Evolutionary conservation across 2,797 vertebrate genomes (phyloP).

Genomic region (Ispidina picta): DNA sequence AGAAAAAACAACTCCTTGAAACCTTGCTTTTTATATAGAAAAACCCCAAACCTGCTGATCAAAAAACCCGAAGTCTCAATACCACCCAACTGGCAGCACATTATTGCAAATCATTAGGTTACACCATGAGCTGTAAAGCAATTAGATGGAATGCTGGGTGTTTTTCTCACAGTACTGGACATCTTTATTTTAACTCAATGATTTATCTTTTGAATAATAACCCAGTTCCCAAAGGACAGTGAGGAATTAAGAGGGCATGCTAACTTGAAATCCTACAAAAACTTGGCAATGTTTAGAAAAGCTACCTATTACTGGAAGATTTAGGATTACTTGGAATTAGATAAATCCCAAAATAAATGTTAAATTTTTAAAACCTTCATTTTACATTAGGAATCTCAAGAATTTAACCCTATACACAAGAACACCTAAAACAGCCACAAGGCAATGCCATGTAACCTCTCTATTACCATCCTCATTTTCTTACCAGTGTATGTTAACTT

Average conservation of each 20-base stretch:
- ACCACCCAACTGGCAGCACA: not conserved
- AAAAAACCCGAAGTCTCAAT: not conserved
- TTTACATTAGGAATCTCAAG: not conserved
- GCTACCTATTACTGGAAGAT: not conserved
- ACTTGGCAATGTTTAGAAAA: not conserved
- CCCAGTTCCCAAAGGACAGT: not conserved
- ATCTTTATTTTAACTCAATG: not conserved
- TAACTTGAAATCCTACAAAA: not conserved
- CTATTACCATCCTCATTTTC: not conserved
- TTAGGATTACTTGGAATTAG: not conserved
- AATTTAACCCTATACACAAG: not conserved
- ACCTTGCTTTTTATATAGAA: not conserved
- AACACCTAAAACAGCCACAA: not conserved
- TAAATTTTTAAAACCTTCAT: not conserved
- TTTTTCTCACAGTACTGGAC: not conserved
- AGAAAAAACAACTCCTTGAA: not conserved
- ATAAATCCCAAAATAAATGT: not conserved
- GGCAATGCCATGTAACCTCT: not conserved
- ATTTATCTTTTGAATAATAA: conserved; percentile 12
- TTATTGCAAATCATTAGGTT: not conserved
- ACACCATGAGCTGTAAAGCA: not conserved
- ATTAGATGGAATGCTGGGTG: not conserved
- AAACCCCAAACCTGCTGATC: not conserved
- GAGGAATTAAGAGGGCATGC: not conserved
- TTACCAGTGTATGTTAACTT: not conserved